A percentile compares a stretch with the other conserved stretches of the same genome.
phyloP scores from a whole-genome alignment of 2,113 vertebrate species.

The Regulus satrapa region DNA sequence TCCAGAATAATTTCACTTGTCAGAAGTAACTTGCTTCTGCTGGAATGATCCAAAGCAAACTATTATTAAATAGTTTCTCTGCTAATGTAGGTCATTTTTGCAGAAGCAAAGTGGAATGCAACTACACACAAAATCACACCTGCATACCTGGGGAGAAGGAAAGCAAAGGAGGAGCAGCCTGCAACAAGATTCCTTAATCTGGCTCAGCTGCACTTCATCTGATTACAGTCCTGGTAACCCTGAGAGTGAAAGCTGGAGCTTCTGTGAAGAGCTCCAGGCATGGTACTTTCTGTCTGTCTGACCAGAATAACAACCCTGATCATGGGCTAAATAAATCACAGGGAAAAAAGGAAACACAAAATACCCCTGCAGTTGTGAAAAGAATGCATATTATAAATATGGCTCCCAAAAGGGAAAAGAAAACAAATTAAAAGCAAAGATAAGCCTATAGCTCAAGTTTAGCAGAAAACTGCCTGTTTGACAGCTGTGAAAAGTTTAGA shows the following conservation, averaged over 20 bases:
- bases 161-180: neutral
- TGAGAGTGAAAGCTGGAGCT: neutral
- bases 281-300: neutral
- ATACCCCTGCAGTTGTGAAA: neutral
- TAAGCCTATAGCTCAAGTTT: neutral
- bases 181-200: neutral
- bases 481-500: neutral
- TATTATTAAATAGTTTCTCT: neutral
- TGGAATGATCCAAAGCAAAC: neutral
- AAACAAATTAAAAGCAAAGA: conserved; percentile 22
- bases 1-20: neutral
- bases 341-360: neutral
- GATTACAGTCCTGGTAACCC: neutral
- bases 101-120: neutral
- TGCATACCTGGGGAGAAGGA: neutral
- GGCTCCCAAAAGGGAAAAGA: neutral
- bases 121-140: neutral
- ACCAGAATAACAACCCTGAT: neutral
- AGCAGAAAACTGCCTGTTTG: neutral
- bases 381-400: neutral
- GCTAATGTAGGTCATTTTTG: neutral
- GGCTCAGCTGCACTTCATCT: neutral
- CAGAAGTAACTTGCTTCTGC: neutral
- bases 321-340: neutral
- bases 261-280: neutral